Evolutionary conservation across 2,888 invertebrate species (phyloP).

Genomic region (Calameuta idolon): DNA sequence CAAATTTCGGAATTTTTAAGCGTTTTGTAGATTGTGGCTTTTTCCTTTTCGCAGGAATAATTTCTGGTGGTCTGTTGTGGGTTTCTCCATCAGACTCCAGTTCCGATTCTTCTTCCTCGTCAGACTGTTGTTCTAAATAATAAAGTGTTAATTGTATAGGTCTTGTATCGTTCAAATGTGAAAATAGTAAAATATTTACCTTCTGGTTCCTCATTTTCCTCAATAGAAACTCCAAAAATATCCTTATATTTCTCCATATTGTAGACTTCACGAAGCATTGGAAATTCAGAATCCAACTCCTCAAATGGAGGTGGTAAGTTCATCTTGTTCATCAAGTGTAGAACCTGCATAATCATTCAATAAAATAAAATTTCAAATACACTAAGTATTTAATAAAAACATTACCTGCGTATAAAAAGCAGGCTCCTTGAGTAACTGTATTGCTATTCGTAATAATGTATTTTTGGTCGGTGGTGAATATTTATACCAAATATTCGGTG

Average conservation of each 20-base stretch:
- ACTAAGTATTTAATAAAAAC: conserved; percentile 47
- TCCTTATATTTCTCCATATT: conserved; percentile 56
- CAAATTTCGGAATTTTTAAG: conserved; percentile 71
- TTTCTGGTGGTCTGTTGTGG: conserved; percentile 55
- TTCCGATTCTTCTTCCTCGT: conserved; percentile 72
- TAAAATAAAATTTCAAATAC: conserved; percentile 7
- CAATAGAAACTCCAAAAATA: conserved; percentile 45
- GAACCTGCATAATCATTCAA: conserved; percentile 69
- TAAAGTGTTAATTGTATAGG: neutral
- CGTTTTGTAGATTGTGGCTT: conserved; percentile 63
- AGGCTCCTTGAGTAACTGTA: conserved; percentile 80
- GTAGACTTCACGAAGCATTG: conserved; percentile 55
- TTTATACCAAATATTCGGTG: conserved; percentile 79
- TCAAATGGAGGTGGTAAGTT: conserved; percentile 87
- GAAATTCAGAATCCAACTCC: conserved; percentile 65
- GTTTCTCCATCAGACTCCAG: conserved; percentile 74
- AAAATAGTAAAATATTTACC: conserved; percentile 10
- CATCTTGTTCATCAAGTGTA: conserved; percentile 97
- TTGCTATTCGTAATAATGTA: conserved; percentile 82
- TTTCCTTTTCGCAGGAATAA: conserved; percentile 68
- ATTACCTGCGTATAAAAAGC: conserved; percentile 79
- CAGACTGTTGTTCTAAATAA: neutral
- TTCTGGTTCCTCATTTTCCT: conserved; percentile 43
- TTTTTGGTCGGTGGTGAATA: conserved; percentile 83
- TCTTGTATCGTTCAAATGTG: neutral